Evolutionary conservation across 2,888 invertebrate species (phyloP), one percentile per base, ranked within the genome.

Genomic region (Acleris laterana): DNA sequence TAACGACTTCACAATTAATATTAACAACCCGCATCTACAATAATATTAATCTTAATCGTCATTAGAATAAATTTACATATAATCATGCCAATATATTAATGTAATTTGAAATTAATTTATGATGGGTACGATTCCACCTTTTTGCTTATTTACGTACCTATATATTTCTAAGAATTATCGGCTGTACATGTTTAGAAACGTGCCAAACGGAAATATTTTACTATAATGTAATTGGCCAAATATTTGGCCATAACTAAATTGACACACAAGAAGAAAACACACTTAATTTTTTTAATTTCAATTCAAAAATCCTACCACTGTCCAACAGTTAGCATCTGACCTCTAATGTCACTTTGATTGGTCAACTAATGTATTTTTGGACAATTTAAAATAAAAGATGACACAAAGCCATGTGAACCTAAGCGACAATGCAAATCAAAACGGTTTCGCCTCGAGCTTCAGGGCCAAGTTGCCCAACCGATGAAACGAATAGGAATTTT

Each of bases 391-490:
- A 59, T 52, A 19, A 50, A 60, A 46, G n/a, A 46, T 46, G 46
- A 6, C 17, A 16, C 38, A 50, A 13, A 13, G n/a, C 46, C 7
- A 17, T 58, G 51, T 58, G 28, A 52, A 63, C 51, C 56, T 25
- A 49, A 49, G 1, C 46, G 20, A 64, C 66, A 66, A 66, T 66
- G 61, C 66, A 66, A 62, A 66, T 62, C 38, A 22, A 48, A 55
- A 17, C 25, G 48, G 22, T 51, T 62, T 52, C 52, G 51, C 66
- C 61, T 66, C 66, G 62, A 44, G 42, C 19, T 57, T 48, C 66
- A 66, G 61, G 66, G 66, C 55, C 61, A 20, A 44, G 52, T 66
- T 66, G 48, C 66, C 38, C 62, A 66, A 66, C 65, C 20, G 44
- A 42, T 55, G 49, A 50, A 32, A 65, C 46, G 58, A 63, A 56